Evolutionary conservation across 2,888 invertebrate genomes (phyloP), one percentile per base, ranked within the genome.

Genomic region (Meteorus colon): DNA sequence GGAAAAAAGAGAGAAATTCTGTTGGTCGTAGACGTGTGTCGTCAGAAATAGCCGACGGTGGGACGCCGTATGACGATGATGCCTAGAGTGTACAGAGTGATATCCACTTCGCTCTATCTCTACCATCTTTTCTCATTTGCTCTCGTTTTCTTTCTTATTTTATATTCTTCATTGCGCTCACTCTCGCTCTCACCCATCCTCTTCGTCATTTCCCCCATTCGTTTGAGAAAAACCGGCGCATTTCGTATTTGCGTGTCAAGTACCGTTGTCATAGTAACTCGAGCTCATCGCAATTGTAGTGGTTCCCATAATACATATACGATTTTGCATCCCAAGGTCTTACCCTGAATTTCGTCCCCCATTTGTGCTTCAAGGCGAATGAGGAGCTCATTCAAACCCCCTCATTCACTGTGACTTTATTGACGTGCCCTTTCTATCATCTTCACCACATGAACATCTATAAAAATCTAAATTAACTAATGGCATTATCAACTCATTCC

Each of bases 41-140:
- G 77, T 78, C 79, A 77, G 80, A 78, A 81, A 81, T 78, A 80
- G 78, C 77, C 76, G 75, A 63, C 65, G 73, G 41, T 29, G 60
- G 62, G 45, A 72, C 71, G n/a, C 62, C 34, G 51, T 51, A 27
- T 41, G 34, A 63, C 66, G 55, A 63, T 70, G 70, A 41, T 62
- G 63, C 29, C 63, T 45, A 70, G 55, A 27, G 41, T 31, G 19
- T 51, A 31, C 27, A 55, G 31, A 63, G 48, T 63, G 63, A 62
- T 72, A 59, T 69, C 41, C 12, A 12, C 41, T 41, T 41, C 41
- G 12, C 12, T 41, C 41, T 41, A 41, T 41, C 41, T 41, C 41
- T 41, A 41, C 41, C 41, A 51, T 67, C 66, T n/a, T 74, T 48
- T 34, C 29, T 34, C 41, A 41, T 41, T 41, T 41, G 19, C 55